Evolutionary conservation across 2,888 invertebrate genomes (phyloP), one percentile per base, ranked within the genome.

Genomic region (Synanthedon andrenaeformis): DNA sequence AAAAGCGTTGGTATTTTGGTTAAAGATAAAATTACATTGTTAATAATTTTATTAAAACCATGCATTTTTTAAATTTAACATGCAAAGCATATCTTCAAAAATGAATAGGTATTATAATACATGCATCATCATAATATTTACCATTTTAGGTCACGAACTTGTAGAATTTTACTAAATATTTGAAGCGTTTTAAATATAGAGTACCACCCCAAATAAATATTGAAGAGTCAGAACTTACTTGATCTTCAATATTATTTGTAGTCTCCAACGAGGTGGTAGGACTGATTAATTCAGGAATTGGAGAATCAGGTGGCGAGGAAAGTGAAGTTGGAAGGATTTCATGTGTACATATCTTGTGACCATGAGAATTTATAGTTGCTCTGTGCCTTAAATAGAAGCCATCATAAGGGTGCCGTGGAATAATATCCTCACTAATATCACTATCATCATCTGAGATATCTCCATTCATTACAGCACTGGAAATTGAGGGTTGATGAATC

Each of bases 331-430:
- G 76, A 48, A 82, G 82, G 58, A 87, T 71, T 73, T 87, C 81
- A 58, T 88, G 85, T 12, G 76, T 71, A 62, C 88, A 88, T 53
- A 86, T 68, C 65, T 87, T 87, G 53, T 75, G 74, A 53, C 86
- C 86, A 41, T 68, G 70, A 13, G 78, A 64, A 59, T 88, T 82
- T 60, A 87, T 70, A 51, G 82, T 81, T 41, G 68, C 63, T 63
- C 67, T 75, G 62, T 89, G 88, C 59, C 79, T 75, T 62, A 88
- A 72, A 59, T 87, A 88, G 64, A 77, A 89, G 17, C 81, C 84
- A 62, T 88, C 88, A 57, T 88, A 88, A 4, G 88, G 88, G 61
- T 89, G 88, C 57, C 87, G 75, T n/a, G 87, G 87, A 54, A 69
- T 68, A 53, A 77, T 65, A 55, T 81, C 81, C 51, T 84, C 82